phyloP scores from a whole-genome alignment of 2,113 vertebrate genomes.

The Crotalus viridis region DNA sequence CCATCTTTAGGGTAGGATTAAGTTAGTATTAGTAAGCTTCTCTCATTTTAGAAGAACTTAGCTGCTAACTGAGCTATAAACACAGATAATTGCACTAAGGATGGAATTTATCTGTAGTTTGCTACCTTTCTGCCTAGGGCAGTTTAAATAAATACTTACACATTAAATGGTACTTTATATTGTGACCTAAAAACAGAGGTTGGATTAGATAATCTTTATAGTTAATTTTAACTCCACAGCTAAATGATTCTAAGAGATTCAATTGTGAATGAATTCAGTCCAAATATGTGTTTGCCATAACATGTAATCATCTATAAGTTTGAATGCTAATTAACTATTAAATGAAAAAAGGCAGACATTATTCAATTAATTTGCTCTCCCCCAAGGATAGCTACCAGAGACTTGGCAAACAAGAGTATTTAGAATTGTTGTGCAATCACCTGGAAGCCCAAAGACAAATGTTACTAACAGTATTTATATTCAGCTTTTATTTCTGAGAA shows the following conservation, averaged over 20 bases:
- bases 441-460: background rate
- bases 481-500: background rate
- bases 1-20: background rate
- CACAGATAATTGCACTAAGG: rapidly evolving
- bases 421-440: background rate
- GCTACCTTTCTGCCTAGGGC: background rate
- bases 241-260: background rate
- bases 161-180: background rate
- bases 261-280: background rate
- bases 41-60: background rate
- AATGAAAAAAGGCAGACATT: background rate
- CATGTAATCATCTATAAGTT: background rate
- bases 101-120: background rate
- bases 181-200: background rate
- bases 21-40: background rate
- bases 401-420: background rate
- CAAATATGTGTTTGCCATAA: background rate
- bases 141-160: background rate
- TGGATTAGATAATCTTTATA: background rate
- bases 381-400: background rate
- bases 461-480: background rate
- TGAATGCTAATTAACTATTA: background rate
- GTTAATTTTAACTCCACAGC: background rate
- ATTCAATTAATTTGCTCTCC: background rate
- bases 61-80: background rate